These are phyloP conservation scores for Dicaeum eximium DNA, from an alignment of 2,113 vertebrate species.

Conservation along the genomic window DNA sequence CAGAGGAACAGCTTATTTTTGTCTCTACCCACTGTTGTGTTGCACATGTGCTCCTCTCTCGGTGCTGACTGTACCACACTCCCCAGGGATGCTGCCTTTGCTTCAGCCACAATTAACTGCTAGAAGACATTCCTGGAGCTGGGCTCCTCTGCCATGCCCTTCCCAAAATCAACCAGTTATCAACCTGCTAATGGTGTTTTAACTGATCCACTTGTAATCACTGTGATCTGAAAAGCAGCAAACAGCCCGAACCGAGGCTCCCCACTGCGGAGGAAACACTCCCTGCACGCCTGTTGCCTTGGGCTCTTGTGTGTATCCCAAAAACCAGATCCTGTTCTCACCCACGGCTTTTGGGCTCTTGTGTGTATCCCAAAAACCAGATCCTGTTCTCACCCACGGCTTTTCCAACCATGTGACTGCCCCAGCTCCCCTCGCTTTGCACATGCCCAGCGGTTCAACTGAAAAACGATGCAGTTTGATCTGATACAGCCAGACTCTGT, in stretches of 20 bases:
- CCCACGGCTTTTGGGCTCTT: background rate
- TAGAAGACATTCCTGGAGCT: background rate
- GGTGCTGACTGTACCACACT: background rate
- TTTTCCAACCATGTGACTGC: background rate
- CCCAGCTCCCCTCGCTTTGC: background rate
- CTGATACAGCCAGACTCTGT: background rate
- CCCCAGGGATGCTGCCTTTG: background rate
- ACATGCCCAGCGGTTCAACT: background rate
- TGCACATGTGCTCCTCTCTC: background rate
- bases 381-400: background rate
- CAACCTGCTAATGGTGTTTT: background rate
- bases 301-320: background rate
- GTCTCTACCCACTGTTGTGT: background rate
- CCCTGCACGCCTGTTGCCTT: background rate
- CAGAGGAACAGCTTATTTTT: background rate
- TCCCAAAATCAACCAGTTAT: background rate
- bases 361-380: background rate
- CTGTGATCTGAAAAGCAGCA: background rate
- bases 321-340: background rate
- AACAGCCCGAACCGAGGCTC: background rate
- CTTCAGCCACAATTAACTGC: background rate
- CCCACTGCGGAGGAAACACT: background rate
- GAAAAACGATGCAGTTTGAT: background rate
- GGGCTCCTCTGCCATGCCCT: background rate
- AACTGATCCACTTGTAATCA: background rate